phyloP scores from a whole-genome alignment of 2,113 vertebrate species.

The Xenotilapia flavipinnis region DNA sequence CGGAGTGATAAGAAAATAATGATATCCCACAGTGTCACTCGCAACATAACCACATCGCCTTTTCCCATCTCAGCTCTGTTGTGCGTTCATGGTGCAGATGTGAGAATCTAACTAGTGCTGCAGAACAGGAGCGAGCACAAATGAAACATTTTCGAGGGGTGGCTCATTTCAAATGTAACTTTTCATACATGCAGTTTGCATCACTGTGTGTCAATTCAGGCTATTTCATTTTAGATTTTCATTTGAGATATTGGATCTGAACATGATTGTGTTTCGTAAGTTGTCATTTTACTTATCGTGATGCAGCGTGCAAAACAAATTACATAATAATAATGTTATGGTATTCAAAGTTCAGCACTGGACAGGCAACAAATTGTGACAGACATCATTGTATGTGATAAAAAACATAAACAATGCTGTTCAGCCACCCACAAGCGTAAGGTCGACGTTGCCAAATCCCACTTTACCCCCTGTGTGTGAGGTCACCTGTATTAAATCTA shows the following conservation, averaged over 20 bases:
- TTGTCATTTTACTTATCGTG: neutral
- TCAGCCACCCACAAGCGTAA: neutral
- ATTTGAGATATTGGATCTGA: neutral
- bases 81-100: neutral
- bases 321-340: neutral
- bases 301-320: neutral
- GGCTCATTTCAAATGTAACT: neutral
- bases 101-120: neutral
- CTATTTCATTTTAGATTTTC: too few relatives aligned
- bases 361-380: neutral
- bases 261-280: rapidly evolving
- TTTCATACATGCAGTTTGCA: neutral
- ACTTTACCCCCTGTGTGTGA: neutral
- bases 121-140: neutral
- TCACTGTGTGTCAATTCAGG: neutral
- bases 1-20: neutral
- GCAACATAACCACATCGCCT: neutral
- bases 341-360: neutral
- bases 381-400: neutral
- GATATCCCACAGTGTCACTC: neutral
- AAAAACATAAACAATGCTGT: neutral
- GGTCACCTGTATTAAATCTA: neutral
- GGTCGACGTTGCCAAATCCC: neutral
- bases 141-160: rapidly evolving
- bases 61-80: neutral